These are phyloP conservation scores for Charadrius vociferus DNA, from an alignment of 2,113 vertebrate genomes.

Conservation along the genomic window DNA sequence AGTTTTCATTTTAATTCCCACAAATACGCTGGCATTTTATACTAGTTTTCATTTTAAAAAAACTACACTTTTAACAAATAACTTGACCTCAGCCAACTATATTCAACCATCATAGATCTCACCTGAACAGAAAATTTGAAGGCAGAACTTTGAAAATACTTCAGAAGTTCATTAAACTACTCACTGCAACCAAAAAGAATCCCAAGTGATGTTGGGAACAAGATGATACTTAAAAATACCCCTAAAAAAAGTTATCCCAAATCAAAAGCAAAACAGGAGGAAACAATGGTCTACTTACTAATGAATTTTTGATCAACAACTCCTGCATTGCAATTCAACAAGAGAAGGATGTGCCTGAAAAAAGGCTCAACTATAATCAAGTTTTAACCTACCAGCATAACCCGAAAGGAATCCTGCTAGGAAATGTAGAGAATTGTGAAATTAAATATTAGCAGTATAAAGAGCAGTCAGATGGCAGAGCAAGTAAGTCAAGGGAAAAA, in stretches of 20 bases:
- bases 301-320: not conserved
- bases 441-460: not conserved
- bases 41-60: not conserved
- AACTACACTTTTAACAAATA: not conserved
- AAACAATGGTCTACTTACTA: not conserved
- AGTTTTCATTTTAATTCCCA: not conserved
- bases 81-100: not conserved
- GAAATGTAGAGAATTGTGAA: not conserved
- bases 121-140: not conserved
- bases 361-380: not conserved
- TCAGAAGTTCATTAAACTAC: not conserved
- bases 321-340: not conserved
- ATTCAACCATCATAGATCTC: not conserved
- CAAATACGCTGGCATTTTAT: not conserved
- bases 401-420: not conserved
- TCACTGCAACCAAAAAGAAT: not conserved
- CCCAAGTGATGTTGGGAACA: not conserved
- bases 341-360: not conserved
- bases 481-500: not conserved
- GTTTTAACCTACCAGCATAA: not conserved
- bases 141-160: not conserved
- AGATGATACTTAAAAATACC: not conserved
- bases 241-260: not conserved
- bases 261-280: not conserved
- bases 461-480: not conserved